Evolutionary conservation across 2,888 invertebrate species (phyloP).

Genomic region (Aspidiotus destructor): DNA sequence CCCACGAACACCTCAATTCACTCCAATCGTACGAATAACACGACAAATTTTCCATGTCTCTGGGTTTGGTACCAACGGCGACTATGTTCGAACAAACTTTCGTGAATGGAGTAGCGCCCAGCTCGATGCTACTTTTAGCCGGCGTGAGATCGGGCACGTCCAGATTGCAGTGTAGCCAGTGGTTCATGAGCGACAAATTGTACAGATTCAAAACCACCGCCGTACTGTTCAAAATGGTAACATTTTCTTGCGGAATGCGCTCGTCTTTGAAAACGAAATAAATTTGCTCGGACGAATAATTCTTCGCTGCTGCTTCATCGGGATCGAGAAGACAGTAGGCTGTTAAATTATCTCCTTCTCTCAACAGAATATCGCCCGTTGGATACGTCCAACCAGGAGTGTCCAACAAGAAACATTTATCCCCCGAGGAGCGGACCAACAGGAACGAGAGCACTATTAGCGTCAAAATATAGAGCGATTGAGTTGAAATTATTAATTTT

Average conservation of each 20-base stretch:
- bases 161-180: constrained; percentile 48
- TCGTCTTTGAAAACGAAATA: constrained; percentile 44
- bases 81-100: constrained; percentile 50
- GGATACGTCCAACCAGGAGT: constrained; percentile 43
- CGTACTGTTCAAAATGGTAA: constrained; percentile 52
- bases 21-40: constrained; percentile 67
- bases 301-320: constrained; percentile 40
- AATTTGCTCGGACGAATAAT: constrained; percentile 47
- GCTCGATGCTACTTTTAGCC: constrained; percentile 26
- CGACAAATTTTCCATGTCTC: constrained; percentile 49
- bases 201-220: constrained; percentile 51
- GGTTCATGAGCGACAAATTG: constrained; percentile 48
- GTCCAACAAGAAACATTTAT: background rate
- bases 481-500: background rate
- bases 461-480: background rate
- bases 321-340: constrained; percentile 54
- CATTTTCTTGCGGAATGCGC: constrained; percentile 43
- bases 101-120: constrained; percentile 15
- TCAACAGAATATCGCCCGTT: constrained; percentile 49
- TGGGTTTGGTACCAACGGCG: constrained; percentile 49
- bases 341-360: constrained; percentile 52
- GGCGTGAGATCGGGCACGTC: constrained; percentile 39
- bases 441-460: too few relatives aligned
- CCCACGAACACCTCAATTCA: constrained; percentile 65
- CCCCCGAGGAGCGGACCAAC: too few relatives aligned